These are phyloP conservation scores for Muntiacus muntjak DNA, from an alignment of 2,113 vertebrate species.

Conservation along the genomic window DNA sequence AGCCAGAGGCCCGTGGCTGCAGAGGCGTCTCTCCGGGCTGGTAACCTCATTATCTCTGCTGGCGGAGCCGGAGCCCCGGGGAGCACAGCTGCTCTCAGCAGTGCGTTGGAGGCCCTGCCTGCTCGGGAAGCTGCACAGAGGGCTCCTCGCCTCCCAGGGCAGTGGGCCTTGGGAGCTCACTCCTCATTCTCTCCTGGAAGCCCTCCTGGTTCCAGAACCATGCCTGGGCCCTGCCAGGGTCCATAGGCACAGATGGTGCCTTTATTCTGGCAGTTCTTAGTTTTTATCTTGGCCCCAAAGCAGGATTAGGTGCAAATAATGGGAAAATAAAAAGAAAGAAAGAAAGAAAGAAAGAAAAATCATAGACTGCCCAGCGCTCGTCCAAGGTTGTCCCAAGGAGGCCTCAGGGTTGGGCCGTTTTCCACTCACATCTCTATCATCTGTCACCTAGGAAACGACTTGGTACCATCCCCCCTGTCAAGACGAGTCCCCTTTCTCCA, in stretches of 20 bases:
- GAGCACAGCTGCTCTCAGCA: constrained; percentile 59
- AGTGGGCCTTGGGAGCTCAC: neutral
- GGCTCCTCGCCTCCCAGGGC: neutral
- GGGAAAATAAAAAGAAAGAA: neutral
- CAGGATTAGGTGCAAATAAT: constrained; percentile 27
- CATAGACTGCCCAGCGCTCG: neutral
- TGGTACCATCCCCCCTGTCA: neutral
- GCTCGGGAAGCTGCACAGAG: neutral
- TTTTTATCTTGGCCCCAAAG: neutral
- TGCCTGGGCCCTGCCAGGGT: constrained; percentile 31
- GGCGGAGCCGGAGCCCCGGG: constrained; percentile 30
- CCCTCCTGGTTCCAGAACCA: constrained; percentile 9
- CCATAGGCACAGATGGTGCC: constrained; percentile 46
- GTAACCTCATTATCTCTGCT: constrained; percentile 68
- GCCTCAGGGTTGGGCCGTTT: neutral
- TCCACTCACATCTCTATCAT: neutral
- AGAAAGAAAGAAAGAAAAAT: neutral
- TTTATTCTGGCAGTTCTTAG: constrained; percentile 33
- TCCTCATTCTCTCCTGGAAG: neutral
- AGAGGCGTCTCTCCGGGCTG: constrained; percentile 36
- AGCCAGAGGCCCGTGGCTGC: constrained; percentile 61
- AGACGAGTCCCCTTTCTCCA: neutral
- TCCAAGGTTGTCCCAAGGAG: neutral
- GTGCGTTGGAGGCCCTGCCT: neutral
- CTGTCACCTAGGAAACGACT: neutral